Evolutionary conservation across 2,113 vertebrate genomes (phyloP).

Genomic region (Ophiodon elongatus): DNA sequence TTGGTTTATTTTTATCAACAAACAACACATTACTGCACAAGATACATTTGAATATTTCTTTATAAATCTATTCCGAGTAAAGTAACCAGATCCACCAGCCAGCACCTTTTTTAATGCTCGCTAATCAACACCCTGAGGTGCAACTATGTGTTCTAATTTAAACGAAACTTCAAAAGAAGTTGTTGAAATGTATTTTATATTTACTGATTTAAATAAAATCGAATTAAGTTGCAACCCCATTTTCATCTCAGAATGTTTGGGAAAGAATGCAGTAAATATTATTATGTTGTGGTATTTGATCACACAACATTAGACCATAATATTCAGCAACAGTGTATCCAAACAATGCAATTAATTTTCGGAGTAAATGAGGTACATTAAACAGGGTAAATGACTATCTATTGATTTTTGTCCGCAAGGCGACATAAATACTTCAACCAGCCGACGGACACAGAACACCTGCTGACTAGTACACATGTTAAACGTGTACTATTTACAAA

Average conservation of each 20-base stretch:
- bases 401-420: too few species aligned
- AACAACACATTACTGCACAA: neutral
- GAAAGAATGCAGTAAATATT: neutral
- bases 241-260: neutral
- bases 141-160: neutral
- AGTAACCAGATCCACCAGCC: too few species aligned
- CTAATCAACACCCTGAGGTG: too few species aligned
- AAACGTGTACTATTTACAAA: too few species aligned
- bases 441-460: too few species aligned
- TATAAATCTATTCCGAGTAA: neutral
- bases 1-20: neutral
- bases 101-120: too few species aligned
- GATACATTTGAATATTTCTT: neutral
- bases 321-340: neutral
- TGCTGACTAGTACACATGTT: too few species aligned
- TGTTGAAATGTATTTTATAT: neutral
- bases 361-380: too few species aligned
- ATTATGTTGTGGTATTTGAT: neutral
- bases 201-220: neutral
- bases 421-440: too few species aligned
- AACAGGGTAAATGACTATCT: too few species aligned
- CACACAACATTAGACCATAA: neutral
- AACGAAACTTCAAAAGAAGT: too few species aligned
- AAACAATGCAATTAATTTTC: too few species aligned
- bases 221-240: neutral